A percentile compares a stretch with the other conserved stretches of the same genome.
Conservation (phyloP, 2,113 vertebrate species). For the Leucosticte australis region DNA sequence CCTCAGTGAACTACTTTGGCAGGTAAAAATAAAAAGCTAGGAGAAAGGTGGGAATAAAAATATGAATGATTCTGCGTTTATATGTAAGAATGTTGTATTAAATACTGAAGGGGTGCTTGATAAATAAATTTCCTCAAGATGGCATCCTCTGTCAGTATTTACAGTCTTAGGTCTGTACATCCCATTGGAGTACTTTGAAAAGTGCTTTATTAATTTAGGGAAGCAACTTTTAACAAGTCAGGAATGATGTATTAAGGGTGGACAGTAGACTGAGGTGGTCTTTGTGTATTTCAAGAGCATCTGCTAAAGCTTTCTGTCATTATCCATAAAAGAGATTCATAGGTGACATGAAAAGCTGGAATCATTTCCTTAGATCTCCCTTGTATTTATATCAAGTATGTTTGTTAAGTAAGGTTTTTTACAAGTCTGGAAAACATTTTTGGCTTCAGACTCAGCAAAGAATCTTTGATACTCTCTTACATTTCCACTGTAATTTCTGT, state of each 20-base stretch:
- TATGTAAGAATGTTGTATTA: background rate
- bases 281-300: background rate
- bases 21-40: slow-evolving; percentile 79
- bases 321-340: background rate
- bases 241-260: background rate
- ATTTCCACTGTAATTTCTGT: background rate
- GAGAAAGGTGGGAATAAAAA: background rate
- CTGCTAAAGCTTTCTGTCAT: background rate
- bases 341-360: background rate
- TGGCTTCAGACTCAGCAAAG: background rate
- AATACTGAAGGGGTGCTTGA: background rate
- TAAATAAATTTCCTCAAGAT: background rate
- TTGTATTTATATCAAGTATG: background rate
- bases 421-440: background rate
- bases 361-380: background rate
- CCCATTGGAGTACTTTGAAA: background rate
- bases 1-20: slow-evolving; percentile 98
- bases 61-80: background rate
- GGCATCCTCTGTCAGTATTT: background rate
- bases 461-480: background rate
- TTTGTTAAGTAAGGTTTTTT: background rate
- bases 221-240: background rate
- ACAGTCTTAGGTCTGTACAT: background rate
- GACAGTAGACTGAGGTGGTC: background rate
- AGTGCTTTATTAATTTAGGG: background rate